Percentiles rank a stretch among this genome's conserved stretches.
These are phyloP conservation scores for Harpegnathos saltator DNA, from an alignment of 1,140 invertebrate genomes.

Conservation along the genomic window DNA sequence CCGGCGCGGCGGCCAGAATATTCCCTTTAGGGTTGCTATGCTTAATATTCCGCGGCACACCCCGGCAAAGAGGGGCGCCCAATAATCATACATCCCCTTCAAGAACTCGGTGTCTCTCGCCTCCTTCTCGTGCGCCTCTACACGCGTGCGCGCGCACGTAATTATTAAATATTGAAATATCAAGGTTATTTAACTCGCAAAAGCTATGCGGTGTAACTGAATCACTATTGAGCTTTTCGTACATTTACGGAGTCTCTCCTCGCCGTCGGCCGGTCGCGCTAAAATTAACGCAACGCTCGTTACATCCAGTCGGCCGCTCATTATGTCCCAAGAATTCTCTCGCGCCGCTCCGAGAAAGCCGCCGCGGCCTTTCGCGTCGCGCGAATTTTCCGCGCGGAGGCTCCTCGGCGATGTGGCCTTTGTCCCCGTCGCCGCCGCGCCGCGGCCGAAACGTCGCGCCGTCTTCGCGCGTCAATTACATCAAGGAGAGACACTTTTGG, in stretches of 20 bases:
- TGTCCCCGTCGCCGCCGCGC: neutral
- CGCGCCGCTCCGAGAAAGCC: neutral
- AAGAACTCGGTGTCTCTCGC: constrained; percentile 67
- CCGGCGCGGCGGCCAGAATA: constrained; percentile 54
- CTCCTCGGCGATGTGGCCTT: neutral
- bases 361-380: neutral
- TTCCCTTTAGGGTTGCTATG: constrained; percentile 78
- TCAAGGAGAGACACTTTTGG: constrained; percentile 38
- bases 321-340: constrained; percentile 27
- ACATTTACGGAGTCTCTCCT: constrained; percentile 27
- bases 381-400: constrained; percentile 19
- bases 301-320: too few species aligned
- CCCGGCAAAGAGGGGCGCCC: constrained; percentile 66
- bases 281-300: constrained; percentile 24
- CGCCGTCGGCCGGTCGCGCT: neutral
- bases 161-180: constrained; percentile 54
- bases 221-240: constrained; percentile 29
- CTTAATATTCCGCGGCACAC: constrained; percentile 72
- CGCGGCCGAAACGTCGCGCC: constrained; percentile 8
- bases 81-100: constrained; percentile 84
- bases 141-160: too few species aligned
- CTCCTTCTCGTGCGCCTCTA: constrained; percentile 59
- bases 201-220: constrained; percentile 8
- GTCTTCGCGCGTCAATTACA: constrained; percentile 56
- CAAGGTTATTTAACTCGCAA: constrained; percentile 13